Percentiles rank a stretch among this genome's conserved stretches.
phyloP scores from a whole-genome alignment of 2,888 invertebrate species.

The Uloborus plumipes region DNA sequence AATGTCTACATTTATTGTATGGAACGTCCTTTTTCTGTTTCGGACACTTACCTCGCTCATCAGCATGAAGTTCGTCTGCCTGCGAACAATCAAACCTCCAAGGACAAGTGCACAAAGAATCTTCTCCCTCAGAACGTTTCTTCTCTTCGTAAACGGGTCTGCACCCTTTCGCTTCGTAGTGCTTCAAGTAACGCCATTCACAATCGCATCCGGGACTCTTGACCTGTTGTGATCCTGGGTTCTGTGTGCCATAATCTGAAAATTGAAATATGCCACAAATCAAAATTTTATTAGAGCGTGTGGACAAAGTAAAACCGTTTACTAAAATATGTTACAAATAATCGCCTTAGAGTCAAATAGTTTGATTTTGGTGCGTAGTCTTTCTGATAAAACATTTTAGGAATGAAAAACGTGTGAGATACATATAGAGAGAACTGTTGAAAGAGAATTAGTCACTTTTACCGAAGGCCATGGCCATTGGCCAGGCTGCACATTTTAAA shows the following conservation, averaged over 20 bases:
- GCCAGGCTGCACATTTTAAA: no score
- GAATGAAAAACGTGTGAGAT: no score
- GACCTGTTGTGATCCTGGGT: constrained; percentile 27
- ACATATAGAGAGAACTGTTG: no score
- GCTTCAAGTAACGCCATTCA: constrained; percentile 60
- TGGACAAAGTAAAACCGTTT: no score
- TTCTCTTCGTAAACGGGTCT: constrained; percentile 59
- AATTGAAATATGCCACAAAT: neutral
- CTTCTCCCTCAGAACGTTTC: neutral
- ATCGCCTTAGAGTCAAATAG: no score
- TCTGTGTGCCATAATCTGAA: constrained; percentile 53
- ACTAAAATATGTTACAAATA: no score
- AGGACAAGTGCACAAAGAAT: constrained; percentile 34
- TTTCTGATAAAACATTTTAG: neutral
- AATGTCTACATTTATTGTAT: neutral
- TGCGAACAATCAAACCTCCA: constrained; percentile 56
- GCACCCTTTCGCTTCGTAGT: constrained; percentile 61
- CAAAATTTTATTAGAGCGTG: neutral
- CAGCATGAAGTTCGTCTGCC: constrained; percentile 40
- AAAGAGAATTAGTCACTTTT: no score
- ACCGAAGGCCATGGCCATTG: no score
- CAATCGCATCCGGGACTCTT: constrained; percentile 48
- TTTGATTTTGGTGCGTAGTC: no score
- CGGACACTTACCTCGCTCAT: constrained; percentile 34
- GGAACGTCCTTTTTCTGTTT: neutral